Percentiles rank a stretch among this genome's conserved stretches.
Evolutionary conservation across 2,113 vertebrate genomes (phyloP).

Genomic region (Columba janthina): DNA sequence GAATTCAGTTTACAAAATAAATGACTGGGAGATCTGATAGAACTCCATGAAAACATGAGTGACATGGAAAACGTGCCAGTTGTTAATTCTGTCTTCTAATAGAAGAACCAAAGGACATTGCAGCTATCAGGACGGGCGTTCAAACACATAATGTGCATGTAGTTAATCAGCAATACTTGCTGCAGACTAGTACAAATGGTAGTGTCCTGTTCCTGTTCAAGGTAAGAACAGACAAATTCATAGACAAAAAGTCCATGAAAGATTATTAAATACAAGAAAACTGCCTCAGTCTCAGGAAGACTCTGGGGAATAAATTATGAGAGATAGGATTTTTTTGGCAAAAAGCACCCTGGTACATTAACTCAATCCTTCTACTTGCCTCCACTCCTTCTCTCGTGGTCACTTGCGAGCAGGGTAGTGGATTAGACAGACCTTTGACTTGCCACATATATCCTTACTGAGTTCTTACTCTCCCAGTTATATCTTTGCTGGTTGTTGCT

Average conservation of each 20-base stretch:
- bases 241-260: neutral
- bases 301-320: neutral
- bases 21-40: neutral
- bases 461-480: neutral
- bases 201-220: neutral
- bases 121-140: neutral
- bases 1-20: neutral
- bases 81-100: neutral
- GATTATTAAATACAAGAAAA: neutral
- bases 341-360: rapidly evolving
- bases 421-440: neutral
- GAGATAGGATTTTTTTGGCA: rapidly evolving
- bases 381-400: rapidly evolving
- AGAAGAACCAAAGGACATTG: neutral
- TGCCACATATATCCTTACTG: neutral
- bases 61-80: neutral
- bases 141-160: neutral
- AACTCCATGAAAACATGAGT: neutral
- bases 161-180: neutral
- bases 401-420: neutral
- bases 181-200: neutral
- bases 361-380: neutral
- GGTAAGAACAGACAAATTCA: neutral
- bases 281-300: neutral
- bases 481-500: neutral